Percentiles rank a stretch among this genome's conserved stretches.
Evolutionary conservation across 2,797 vertebrate species (phyloP).

Genomic region (Parambassis ranga): DNA sequence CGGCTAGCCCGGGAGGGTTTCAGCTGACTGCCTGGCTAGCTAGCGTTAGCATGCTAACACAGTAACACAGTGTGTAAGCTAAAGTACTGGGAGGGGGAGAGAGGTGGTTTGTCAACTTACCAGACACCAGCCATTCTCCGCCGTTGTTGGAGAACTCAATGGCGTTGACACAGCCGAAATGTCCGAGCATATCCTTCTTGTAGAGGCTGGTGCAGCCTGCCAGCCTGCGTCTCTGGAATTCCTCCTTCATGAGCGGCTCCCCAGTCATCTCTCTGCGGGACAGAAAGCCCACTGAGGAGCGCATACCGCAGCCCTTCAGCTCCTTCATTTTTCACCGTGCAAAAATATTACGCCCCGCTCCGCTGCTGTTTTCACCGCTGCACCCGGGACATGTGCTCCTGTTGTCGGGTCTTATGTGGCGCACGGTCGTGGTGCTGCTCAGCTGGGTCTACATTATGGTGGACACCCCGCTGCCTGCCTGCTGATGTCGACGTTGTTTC

Average conservation of each 20-base stretch:
- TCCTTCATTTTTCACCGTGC: slow-evolving; percentile 78
- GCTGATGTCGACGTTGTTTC: slow-evolving; percentile 64
- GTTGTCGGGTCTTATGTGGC: slow-evolving; percentile 12
- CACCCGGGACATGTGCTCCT: slow-evolving; percentile 28
- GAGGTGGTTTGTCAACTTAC: slow-evolving; percentile 78
- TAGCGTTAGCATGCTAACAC: slow-evolving; percentile 60
- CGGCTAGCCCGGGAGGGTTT: slow-evolving; percentile 16
- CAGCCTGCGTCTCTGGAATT: slow-evolving; percentile 93
- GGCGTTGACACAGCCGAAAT: slow-evolving; percentile 99
- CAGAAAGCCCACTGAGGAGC: slow-evolving; percentile 93
- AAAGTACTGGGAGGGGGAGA: background rate
- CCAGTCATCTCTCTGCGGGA: slow-evolving; percentile 90
- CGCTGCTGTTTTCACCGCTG: slow-evolving; percentile 15
- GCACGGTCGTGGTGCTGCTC: background rate
- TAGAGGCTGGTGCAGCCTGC: slow-evolving; percentile 93
- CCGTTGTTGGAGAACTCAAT: slow-evolving; percentile 99
- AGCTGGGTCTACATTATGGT: slow-evolving; percentile 60
- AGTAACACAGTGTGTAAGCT: slow-evolving; percentile 9
- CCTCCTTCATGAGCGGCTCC: slow-evolving; percentile 91
- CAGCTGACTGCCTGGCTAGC: slow-evolving; percentile 44
- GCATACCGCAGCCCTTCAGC: slow-evolving; percentile 89
- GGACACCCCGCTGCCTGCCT: slow-evolving; percentile 23
- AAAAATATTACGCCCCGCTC: background rate
- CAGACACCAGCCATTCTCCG: slow-evolving; percentile 97
- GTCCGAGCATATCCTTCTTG: slow-evolving; percentile 95